Conservation (phyloP, 1,140 invertebrate genomes). For the Meloidogyne hapla region DNA sequence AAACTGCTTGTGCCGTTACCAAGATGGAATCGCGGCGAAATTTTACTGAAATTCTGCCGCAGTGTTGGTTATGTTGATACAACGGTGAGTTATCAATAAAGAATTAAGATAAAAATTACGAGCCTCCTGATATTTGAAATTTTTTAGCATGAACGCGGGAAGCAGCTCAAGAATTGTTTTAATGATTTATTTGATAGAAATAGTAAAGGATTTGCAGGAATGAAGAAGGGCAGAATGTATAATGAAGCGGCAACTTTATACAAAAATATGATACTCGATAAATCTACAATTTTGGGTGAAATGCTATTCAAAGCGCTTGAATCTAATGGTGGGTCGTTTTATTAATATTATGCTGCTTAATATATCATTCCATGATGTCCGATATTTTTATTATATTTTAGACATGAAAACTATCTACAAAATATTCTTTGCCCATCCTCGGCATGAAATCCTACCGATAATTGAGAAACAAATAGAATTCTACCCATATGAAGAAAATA, state of each 20-base stretch:
- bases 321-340: background rate
- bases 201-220: background rate
- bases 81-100: background rate
- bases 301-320: background rate
- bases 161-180: background rate
- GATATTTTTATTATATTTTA: too few relatives aligned
- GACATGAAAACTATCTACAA: background rate
- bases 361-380: too few relatives aligned
- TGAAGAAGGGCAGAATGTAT: background rate
- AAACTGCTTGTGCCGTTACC: background rate
- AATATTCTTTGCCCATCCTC: background rate
- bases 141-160: background rate
- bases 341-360: background rate
- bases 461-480: background rate
- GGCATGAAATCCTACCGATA: background rate
- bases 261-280: background rate
- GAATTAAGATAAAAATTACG: too few relatives aligned
- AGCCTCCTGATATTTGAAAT: too few relatives aligned
- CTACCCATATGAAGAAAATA: background rate
- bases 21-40: background rate
- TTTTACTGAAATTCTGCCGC: background rate
- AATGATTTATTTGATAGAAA: background rate
- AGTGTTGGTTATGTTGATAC: background rate
- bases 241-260: background rate
- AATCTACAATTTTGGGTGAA: background rate